These are phyloP conservation scores for Agrenia bidenticulata DNA, from an alignment of 2,888 invertebrate species.

Conservation along the genomic window DNA sequence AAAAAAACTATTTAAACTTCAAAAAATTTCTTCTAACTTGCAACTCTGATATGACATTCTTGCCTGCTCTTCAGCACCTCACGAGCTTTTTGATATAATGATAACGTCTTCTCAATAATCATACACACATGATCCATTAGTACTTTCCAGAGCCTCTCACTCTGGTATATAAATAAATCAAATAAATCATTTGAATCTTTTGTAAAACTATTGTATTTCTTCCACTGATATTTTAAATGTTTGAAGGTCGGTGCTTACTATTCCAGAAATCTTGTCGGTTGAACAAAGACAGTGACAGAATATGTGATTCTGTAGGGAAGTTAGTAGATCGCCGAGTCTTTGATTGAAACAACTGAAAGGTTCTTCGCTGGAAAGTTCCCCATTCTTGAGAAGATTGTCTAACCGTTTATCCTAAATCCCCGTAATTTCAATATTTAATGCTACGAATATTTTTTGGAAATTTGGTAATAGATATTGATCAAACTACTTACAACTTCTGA, in stretches of 20 bases:
- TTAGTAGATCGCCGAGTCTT: conserved; percentile 60
- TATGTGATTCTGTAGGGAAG: conserved; percentile 64
- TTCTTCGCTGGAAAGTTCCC: conserved; percentile 16
- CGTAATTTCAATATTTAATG: no score
- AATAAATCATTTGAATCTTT: no score
- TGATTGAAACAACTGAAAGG: conserved; percentile 37
- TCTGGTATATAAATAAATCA: background rate
- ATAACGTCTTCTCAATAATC: conserved; percentile 22
- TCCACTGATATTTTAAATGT: no score
- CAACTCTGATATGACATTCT: conserved; percentile 29
- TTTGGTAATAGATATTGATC: no score
- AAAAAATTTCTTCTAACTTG: conserved; percentile 11
- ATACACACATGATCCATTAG: conserved; percentile 17
- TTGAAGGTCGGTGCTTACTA: background rate
- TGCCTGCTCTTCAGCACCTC: conserved; percentile 33
- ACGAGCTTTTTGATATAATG: conserved; percentile 34
- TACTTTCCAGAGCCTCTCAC: conserved; percentile 14
- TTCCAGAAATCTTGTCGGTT: background rate
- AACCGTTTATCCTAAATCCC: conserved; percentile 8
- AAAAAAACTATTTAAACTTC: no score
- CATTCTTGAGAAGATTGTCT: background rate
- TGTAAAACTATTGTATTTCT: no score
- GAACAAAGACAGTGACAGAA: conserved; percentile 59
- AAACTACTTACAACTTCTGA: conserved; percentile 33
- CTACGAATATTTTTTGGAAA: no score